Conservation (phyloP, 2,888 invertebrate species). For the Neoitamus cyanurus region DNA sequence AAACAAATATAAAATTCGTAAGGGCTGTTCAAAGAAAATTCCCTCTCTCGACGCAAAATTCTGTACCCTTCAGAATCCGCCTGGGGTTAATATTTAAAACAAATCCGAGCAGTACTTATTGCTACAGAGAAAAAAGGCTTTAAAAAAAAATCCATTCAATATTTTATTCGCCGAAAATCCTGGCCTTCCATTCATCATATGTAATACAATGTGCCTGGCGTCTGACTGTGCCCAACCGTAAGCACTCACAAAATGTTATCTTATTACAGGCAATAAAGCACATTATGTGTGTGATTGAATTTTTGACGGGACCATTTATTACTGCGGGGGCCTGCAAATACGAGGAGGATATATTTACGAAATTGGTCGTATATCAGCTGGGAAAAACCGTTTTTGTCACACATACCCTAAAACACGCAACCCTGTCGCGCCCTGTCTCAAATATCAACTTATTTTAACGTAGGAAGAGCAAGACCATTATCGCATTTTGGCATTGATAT, state of each 20-base stretch:
- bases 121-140: no score
- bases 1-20: no score
- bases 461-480: not conserved
- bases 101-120: no score
- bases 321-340: not conserved
- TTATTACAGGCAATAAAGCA: not conserved
- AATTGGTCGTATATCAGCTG: not conserved
- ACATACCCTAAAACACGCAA: not conserved
- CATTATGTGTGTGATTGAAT: not conserved
- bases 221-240: not conserved
- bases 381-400: not conserved
- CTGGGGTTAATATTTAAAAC: no score
- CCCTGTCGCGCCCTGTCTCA: not conserved
- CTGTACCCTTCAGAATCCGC: no score
- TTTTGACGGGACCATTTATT: not conserved
- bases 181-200: no score
- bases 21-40: no score
- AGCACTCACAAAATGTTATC: not conserved
- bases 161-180: no score
- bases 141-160: no score
- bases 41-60: no score
- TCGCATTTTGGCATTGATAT: not conserved
- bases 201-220: no score
- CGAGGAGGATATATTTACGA: not conserved
- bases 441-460: not conserved